Percentiles rank a stretch among this genome's conserved stretches.
Evolutionary conservation across 2,113 vertebrate species (phyloP).

Genomic region (Myotis davidii): DNA sequence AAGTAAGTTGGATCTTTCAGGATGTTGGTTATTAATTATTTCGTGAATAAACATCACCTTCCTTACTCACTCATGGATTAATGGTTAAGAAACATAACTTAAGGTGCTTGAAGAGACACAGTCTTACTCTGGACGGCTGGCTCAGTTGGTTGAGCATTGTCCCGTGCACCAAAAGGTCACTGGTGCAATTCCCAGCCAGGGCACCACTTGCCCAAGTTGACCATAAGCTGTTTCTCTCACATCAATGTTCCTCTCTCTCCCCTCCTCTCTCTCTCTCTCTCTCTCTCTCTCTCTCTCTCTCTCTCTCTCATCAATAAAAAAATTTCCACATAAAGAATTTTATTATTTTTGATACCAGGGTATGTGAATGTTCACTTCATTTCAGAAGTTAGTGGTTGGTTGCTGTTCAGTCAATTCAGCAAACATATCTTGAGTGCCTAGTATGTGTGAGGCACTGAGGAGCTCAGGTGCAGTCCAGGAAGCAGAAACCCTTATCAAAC

Average conservation of each 20-base stretch:
- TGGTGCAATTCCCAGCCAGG: not conserved
- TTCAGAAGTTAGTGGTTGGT: not conserved
- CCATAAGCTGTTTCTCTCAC: no score
- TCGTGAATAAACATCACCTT: not conserved
- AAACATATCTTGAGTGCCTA: not conserved
- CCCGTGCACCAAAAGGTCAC: not conserved
- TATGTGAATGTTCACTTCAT: not conserved
- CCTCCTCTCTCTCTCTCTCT: not conserved
- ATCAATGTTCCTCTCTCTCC: not conserved
- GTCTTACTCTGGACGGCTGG: not conserved
- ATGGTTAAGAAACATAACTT: not conserved
- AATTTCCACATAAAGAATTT: not conserved
- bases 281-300: no score
- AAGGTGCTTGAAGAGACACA: constrained; percentile 21
- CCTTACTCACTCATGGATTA: not conserved
- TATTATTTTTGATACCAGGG: not conserved
- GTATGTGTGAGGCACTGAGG: not conserved
- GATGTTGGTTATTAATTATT: constrained; percentile 2
- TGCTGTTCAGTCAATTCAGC: not conserved
- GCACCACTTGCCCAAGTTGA: no score
- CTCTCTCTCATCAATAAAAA: no score
- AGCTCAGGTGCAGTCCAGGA: not conserved
- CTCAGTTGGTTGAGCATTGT: not conserved
- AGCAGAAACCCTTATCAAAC: not conserved
- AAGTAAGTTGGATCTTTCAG: not conserved